Base-by-base conservation (phyloP, 2,888 invertebrate species). In the Strigamia transsilvanica region DNA sequence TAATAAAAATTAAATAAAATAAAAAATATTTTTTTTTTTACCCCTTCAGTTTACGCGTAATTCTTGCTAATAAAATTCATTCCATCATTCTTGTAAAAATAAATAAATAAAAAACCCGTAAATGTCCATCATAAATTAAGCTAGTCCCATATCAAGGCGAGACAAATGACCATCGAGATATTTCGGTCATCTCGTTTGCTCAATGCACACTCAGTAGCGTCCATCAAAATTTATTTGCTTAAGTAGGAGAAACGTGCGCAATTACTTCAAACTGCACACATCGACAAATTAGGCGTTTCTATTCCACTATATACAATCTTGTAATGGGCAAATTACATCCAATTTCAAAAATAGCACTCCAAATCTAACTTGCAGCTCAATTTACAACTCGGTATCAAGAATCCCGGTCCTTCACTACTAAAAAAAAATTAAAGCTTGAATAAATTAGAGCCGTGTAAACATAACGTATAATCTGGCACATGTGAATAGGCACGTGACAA, bases 401-500 rank as follows among this genome's bases (percentile, higher is more conserved):
- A 61, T 21, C 18, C 61, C 21, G 2, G 3, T 61, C 9, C 18
- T 61, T 61, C 10, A 61, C 9, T 61, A n/a, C 5, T 56, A 3
- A 61, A 61, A 46, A 46, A 15, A 46, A 46, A 46, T 46, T 34
- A 5, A 13, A n/a, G n/a, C 51, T 4, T 6, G 12, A 66, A 66
- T 15, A 66, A 66, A 66, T 66, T 66, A 66, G 66, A 66, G 10
- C 10, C 66, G 66, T 66, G 66, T 66, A 66, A 66, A 66, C 66
- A 66, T 66, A 66, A 66, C 66, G 32, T 66, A 66, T 66, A 66
- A 66, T 66, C 66, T 66, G 27, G 66, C 66, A 66, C 66, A 66
- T 66, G 66, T 66, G 66, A 66, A 66, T 66, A 66, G 66, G 27
- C 66, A 66, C 66, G 66, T 66, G 66, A 66, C 66, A 66, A 66